phyloP scores from a whole-genome alignment of 2,797 vertebrate genomes.

The Pangasius macronema region DNA sequence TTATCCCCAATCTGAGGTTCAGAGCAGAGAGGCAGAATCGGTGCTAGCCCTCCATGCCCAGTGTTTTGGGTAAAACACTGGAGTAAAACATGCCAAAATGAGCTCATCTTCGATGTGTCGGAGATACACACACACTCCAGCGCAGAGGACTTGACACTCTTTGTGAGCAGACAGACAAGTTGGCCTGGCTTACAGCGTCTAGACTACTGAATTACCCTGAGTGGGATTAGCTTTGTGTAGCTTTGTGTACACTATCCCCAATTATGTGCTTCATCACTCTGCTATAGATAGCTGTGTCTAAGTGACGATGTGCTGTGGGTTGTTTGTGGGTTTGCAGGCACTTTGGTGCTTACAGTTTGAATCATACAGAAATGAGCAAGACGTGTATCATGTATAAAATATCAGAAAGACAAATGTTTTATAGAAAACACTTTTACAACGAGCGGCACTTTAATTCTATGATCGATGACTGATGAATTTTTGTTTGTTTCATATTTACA shows the following conservation, averaged over 20 bases:
- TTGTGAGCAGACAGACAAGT: slow-evolving; percentile 44
- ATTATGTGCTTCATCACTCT: slow-evolving; percentile 45
- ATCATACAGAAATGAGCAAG: not conserved
- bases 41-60: slow-evolving; percentile 27
- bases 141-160: slow-evolving; percentile 4
- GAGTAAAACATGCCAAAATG: slow-evolving; percentile 39
- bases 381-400: not conserved
- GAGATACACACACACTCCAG: slow-evolving; percentile 14
- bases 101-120: slow-evolving; percentile 27
- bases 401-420: not conserved
- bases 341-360: not conserved
- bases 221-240: slow-evolving; percentile 48
- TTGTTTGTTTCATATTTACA: not conserved
- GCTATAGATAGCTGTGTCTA: slow-evolving; percentile 38
- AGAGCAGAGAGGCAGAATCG: slow-evolving; percentile 27
- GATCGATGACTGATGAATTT: no score
- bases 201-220: slow-evolving; percentile 55
- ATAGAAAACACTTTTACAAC: not conserved
- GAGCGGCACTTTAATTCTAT: not conserved
- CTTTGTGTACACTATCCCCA: slow-evolving; percentile 47
- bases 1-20: slow-evolving; percentile 40
- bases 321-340: not conserved
- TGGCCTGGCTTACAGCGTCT: slow-evolving; percentile 52
- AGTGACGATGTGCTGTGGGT: slow-evolving; percentile 18
- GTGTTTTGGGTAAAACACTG: slow-evolving; percentile 44